These are phyloP conservation scores for Rhinichthys klamathensis DNA, from an alignment of 2,113 vertebrate species.

Conservation along the genomic window DNA sequence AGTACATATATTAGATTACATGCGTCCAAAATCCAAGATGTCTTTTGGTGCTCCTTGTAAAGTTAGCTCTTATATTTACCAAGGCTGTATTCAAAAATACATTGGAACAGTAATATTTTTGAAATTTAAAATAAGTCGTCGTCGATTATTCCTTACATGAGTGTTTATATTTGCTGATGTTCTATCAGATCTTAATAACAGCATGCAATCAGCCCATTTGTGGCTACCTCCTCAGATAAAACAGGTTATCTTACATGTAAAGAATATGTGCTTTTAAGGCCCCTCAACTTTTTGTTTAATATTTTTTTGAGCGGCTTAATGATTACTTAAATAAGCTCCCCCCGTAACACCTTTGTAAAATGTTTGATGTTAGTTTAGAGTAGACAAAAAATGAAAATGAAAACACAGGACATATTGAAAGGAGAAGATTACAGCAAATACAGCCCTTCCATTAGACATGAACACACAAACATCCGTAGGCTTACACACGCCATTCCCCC, in stretches of 20 bases:
- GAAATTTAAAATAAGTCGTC: background rate
- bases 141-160: too few relatives aligned
- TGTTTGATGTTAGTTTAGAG: slow-evolving; percentile 43
- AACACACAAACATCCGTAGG: slow-evolving; percentile 29
- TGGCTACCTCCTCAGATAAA: background rate
- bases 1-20: background rate
- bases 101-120: background rate
- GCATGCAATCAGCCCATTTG: background rate
- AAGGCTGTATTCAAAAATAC: background rate
- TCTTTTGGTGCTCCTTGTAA: background rate
- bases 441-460: slow-evolving; percentile 32
- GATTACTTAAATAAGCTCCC: background rate
- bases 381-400: slow-evolving; percentile 50
- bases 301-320: background rate
- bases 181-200: background rate
- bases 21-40: background rate
- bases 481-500: slow-evolving; percentile 29
- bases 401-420: slow-evolving; percentile 57
- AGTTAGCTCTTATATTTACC: background rate
- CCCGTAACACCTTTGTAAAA: background rate
- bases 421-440: slow-evolving; percentile 48
- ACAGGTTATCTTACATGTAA: background rate
- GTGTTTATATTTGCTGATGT: background rate
- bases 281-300: background rate
- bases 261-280: background rate